Percentiles rank a stretch among this genome's conserved stretches.
Conservation (phyloP, 2,888 invertebrate genomes). For the Eudemis profundana region DNA sequence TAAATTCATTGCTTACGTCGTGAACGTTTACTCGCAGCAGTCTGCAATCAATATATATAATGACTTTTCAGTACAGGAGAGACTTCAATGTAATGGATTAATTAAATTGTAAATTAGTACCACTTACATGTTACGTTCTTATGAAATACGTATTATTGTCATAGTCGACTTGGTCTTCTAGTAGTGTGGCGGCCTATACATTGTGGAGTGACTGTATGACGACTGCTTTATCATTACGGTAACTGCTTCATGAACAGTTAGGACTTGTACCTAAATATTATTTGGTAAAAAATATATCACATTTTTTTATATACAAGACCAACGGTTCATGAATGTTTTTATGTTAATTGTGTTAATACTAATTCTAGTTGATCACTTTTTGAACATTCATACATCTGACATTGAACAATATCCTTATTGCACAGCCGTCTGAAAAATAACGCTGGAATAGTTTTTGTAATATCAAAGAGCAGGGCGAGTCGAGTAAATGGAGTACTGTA, state of each 20-base stretch:
- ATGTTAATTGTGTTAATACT: conserved; percentile 83
- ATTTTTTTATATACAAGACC: conserved; percentile 45
- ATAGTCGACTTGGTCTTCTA: conserved; percentile 27
- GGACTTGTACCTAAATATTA: conserved; percentile 42
- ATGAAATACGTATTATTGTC: conserved; percentile 38
- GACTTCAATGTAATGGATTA: neutral
- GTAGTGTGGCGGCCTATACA: conserved; percentile 43
- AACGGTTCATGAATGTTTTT: conserved; percentile 74
- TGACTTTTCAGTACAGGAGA: neutral
- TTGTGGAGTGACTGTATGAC: conserved; percentile 64
- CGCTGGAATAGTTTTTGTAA: conserved; percentile 82
- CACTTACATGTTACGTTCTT: conserved; percentile 38
- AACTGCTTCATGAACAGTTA: conserved; percentile 79
- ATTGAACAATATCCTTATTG: conserved; percentile 79
- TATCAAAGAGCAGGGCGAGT: conserved; percentile 78
- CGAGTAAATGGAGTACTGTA: conserved; percentile 33
- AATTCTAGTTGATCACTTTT: conserved; percentile 79
- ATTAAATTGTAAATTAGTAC: conserved; percentile 17
- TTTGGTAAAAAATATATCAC: conserved; percentile 18
- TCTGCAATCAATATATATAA: neutral
- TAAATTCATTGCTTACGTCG: neutral
- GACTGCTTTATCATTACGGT: conserved; percentile 58
- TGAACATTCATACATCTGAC: conserved; percentile 82
- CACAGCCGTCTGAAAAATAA: conserved; percentile 83
- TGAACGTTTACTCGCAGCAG: conserved; percentile 15